Conservation (phyloP, 2,113 vertebrate genomes). For the Planiliza haematocheilus region DNA sequence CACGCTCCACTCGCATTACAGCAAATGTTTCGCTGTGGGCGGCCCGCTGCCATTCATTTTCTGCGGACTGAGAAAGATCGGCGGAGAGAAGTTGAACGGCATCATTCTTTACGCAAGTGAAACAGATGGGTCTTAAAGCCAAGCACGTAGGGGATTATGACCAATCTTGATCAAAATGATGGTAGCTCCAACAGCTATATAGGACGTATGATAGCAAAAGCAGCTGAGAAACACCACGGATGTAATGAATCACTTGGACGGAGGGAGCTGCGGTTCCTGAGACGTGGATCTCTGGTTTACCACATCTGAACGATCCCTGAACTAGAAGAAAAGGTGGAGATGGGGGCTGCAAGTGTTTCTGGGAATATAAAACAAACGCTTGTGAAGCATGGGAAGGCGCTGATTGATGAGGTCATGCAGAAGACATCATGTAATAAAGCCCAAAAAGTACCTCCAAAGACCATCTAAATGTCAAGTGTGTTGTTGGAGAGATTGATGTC, state of each 20-base stretch:
- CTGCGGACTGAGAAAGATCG: constrained; percentile 44
- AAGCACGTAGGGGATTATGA: constrained; percentile 23
- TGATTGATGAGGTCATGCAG: constrained; percentile 75
- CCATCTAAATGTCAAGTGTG: constrained; percentile 64
- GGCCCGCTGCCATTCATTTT: constrained; percentile 63
- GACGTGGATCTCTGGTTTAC: constrained; percentile 75
- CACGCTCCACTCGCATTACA: constrained; percentile 69
- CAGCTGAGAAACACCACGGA: constrained; percentile 43
- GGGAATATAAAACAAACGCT: constrained; percentile 67
- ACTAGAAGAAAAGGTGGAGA: constrained; percentile 51
- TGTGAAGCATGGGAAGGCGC: constrained; percentile 60
- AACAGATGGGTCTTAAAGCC: constrained; percentile 17
- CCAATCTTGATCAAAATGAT: constrained; percentile 33
- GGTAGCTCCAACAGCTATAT: constrained; percentile 17
- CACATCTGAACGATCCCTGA: constrained; percentile 68
- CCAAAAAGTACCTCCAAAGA: constrained; percentile 57
- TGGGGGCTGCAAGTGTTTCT: constrained; percentile 67
- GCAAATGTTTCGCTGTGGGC: constrained; percentile 62
- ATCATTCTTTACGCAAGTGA: constrained; percentile 47
- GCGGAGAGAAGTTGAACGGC: constrained; percentile 33
- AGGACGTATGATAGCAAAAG: constrained; percentile 42
- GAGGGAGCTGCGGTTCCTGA: constrained; percentile 50
- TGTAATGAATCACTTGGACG: constrained; percentile 73
- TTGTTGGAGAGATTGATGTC: constrained; percentile 64
- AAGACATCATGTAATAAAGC: constrained; percentile 69